Percentiles rank a stretch among this genome's conserved stretches.
Conservation (phyloP, 2,113 vertebrate species). For the Mesoclemmys tuberculata region DNA sequence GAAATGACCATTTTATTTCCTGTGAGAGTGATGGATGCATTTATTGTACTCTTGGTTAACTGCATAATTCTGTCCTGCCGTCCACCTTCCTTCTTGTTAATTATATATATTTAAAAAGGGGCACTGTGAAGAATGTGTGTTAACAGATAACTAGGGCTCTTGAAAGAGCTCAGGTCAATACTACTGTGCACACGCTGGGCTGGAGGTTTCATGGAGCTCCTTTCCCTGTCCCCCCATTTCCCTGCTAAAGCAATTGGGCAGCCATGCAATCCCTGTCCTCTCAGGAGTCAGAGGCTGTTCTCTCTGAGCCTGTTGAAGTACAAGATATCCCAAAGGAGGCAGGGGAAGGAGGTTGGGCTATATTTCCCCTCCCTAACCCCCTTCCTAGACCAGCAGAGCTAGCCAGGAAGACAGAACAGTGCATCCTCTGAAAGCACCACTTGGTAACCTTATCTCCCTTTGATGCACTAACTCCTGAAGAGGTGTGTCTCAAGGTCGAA, state of each 20-base stretch:
- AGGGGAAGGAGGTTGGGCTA: background rate
- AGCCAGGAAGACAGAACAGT: background rate
- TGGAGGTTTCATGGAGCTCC: background rate
- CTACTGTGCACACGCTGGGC: background rate
- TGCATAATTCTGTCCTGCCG: background rate
- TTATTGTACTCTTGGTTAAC: background rate
- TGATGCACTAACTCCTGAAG: background rate
- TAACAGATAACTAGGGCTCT: background rate
- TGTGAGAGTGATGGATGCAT: background rate
- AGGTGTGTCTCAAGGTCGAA: background rate
- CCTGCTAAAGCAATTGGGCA: background rate
- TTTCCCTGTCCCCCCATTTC: background rate
- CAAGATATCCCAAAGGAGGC: background rate
- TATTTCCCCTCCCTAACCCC: background rate
- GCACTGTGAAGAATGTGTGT: background rate
- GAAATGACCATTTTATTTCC: background rate
- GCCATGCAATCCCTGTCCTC: background rate
- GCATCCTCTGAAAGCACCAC: background rate
- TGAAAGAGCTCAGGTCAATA: background rate
- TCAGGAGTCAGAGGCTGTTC: background rate
- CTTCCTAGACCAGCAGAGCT: background rate
- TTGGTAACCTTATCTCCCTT: background rate
- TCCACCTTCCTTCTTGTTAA: background rate
- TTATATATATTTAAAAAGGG: background rate
- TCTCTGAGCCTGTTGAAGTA: background rate